phyloP scores from a whole-genome alignment of 2,797 vertebrate genomes.

The Phoeniculus purpureus region DNA sequence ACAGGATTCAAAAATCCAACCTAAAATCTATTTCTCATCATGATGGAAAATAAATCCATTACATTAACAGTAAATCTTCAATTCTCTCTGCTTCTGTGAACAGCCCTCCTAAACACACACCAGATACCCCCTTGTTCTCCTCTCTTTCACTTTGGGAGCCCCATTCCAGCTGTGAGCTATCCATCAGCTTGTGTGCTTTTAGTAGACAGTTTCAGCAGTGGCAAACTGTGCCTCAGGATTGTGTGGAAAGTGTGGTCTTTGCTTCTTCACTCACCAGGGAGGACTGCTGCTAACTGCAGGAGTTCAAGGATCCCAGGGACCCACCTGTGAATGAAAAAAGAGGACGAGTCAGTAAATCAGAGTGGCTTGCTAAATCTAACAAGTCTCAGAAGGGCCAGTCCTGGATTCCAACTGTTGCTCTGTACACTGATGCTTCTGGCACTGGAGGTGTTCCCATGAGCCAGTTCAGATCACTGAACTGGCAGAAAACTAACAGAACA shows the following conservation, averaged over 20 bases:
- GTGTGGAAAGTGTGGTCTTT: rapidly evolving
- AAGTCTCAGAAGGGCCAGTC: background rate
- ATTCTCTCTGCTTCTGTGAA: background rate
- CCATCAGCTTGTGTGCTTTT: background rate
- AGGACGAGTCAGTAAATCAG: background rate
- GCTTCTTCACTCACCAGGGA: background rate
- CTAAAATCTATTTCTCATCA: background rate
- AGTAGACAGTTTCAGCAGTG: background rate
- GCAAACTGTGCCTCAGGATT: rapidly evolving
- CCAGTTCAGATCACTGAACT: background rate
- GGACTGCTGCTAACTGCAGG: background rate
- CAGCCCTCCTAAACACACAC: background rate
- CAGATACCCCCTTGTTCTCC: background rate
- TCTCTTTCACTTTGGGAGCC: background rate
- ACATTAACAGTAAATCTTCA: background rate
- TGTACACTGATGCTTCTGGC: background rate
- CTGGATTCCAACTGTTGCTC: background rate
- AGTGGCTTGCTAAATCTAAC: background rate
- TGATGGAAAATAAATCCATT: background rate
- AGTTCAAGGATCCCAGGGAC: background rate
- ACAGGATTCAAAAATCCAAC: background rate
- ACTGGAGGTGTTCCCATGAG: background rate
- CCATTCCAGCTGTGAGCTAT: background rate
- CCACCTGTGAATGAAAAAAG: background rate
- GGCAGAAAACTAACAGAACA: background rate